These are phyloP conservation scores for Bubo blakistoni DNA, from an alignment of 2,113 vertebrate genomes.

Conservation along the genomic window DNA sequence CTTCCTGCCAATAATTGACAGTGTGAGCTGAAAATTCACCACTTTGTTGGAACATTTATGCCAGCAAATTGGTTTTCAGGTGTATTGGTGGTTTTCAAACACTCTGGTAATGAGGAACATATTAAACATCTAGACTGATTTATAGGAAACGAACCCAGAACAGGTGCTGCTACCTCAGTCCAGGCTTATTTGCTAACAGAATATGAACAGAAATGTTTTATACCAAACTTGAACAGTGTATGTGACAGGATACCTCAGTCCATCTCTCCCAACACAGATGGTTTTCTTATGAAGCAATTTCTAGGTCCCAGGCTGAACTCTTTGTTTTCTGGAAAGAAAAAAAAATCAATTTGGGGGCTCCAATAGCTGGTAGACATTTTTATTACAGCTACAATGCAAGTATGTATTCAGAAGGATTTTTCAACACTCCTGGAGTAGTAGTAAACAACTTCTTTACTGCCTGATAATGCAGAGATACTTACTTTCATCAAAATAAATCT, in stretches of 20 bases:
- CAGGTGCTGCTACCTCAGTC: constrained; percentile 17
- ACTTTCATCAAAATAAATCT: constrained; percentile 73
- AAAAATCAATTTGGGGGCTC: constrained; percentile 27
- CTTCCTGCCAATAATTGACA: constrained; percentile 27
- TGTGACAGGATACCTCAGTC: neutral
- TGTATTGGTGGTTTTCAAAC: neutral
- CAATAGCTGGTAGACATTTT: constrained; percentile 35
- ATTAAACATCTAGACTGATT: constrained; percentile 38
- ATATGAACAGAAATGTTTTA: constrained; percentile 3
- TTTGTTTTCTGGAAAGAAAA: constrained; percentile 44
- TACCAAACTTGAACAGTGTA: neutral
- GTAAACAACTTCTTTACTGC: constrained; percentile 64
- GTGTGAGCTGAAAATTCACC: constrained; percentile 14
- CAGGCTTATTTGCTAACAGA: neutral
- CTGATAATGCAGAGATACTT: constrained; percentile 66
- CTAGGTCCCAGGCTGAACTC: constrained; percentile 50
- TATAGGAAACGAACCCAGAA: neutral
- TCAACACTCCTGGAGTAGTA: constrained; percentile 30
- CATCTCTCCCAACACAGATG: neutral
- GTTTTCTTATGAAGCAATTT: constrained; percentile 69
- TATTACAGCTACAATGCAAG: constrained; percentile 27
- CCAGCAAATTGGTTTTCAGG: constrained; percentile 46
- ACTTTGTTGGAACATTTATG: constrained; percentile 16
- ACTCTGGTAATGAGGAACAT: neutral
- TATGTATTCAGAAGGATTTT: constrained; percentile 51